Conservation (phyloP, 2,797 vertebrate species). For the Rhincodon typus region DNA sequence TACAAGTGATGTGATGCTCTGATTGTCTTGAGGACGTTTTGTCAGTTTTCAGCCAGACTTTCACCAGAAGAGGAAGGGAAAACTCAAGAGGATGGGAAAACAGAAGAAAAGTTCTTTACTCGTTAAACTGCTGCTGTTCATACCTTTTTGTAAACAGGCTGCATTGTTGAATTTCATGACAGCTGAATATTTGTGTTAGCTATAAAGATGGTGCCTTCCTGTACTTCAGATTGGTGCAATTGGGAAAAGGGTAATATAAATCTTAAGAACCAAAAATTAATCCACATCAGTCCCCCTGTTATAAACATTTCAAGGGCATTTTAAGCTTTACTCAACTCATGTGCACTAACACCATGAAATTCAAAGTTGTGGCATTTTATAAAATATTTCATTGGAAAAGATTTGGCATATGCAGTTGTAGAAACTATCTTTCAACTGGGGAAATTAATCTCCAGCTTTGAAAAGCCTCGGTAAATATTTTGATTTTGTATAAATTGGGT, state of each 20-base stretch:
- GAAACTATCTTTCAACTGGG: background rate
- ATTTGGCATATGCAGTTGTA: background rate
- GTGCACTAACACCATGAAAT: background rate
- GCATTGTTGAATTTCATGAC: background rate
- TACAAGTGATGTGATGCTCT: background rate
- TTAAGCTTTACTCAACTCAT: background rate
- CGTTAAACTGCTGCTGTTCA: background rate
- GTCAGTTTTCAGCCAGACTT: background rate
- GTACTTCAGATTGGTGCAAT: background rate
- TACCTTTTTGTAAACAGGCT: background rate
- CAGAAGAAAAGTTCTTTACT: background rate
- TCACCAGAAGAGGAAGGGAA: background rate
- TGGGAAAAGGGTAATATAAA: background rate
- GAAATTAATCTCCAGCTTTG: background rate
- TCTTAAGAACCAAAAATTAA: background rate
- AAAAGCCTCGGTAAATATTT: background rate
- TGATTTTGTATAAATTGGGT: background rate
- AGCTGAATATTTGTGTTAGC: background rate
- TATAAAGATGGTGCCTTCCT: background rate
- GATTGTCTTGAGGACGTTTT: constrained; percentile 15
- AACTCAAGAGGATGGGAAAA: background rate
- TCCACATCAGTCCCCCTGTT: background rate
- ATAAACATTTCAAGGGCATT: background rate
- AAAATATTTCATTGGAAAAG: background rate
- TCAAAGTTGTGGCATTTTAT: background rate